A percentile compares a stretch with the other conserved stretches of the same genome.
Conservation (phyloP, 2,888 invertebrate genomes). For the Urechis unicinctus region DNA sequence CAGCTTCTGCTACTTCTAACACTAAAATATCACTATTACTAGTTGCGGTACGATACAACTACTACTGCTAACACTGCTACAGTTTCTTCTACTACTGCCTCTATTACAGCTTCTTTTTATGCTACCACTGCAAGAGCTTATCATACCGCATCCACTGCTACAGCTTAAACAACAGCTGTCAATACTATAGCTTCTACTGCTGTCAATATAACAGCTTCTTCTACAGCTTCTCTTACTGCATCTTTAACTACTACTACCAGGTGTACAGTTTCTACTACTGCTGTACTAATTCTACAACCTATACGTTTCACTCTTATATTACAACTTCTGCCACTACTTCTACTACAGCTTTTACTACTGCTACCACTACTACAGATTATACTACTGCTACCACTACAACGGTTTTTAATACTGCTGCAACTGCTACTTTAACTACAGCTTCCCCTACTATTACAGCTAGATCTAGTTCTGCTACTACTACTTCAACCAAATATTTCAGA, state of each 20-base stretch:
- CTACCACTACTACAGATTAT: too few species aligned
- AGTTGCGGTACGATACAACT: constrained; percentile 1
- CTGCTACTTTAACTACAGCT: constrained; percentile 7
- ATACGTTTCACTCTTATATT: too few species aligned
- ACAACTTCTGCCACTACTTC: not conserved
- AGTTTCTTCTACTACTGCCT: too few species aligned
- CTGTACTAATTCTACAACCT: not conserved
- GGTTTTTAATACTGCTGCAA: constrained; percentile 9
- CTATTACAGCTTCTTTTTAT: too few species aligned
- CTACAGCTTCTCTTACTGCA: not conserved
- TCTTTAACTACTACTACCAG: not conserved
- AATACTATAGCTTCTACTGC: not conserved
- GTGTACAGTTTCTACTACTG: not conserved
- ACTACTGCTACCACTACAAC: constrained; percentile 13
- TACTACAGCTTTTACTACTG: too few species aligned
- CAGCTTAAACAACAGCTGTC: not conserved
- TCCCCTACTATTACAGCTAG: constrained; percentile 6
- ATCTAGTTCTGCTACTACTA: constrained; percentile 4
- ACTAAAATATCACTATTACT: too few species aligned
- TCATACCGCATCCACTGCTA: not conserved
- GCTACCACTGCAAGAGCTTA: not conserved
- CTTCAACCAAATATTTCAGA: too few species aligned
- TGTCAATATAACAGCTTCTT: not conserved
- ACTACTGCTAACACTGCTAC: constrained; percentile 1
- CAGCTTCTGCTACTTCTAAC: not conserved